Base-by-base conservation (phyloP, 1,140 invertebrate species). In the Saccostrea glomerata region DNA sequence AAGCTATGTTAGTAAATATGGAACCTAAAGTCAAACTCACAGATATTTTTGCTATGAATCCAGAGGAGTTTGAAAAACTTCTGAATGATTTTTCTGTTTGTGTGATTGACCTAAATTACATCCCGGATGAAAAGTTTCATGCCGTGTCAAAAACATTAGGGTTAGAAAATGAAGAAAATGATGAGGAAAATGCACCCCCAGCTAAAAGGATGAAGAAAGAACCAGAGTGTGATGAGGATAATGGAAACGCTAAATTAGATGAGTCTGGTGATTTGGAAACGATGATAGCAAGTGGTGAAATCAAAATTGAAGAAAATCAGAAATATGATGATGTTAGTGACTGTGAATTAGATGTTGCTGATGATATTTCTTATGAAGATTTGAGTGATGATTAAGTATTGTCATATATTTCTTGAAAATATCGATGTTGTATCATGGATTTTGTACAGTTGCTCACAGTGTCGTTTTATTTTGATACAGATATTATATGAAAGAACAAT, bases 251-350 rank as follows among this genome's bases (percentile, higher is more conserved):
- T 12, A 85, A 58, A 40, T 36, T 63, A 85, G 66, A 66, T 15
- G n/a, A 85, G 20, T 58, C 70, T 0, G 84, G 84, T 11, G 73
- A 88, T 23, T 40, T 60, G 30, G 56, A 40, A 66, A 63, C 60
- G 13, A 60, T 60, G 36, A 85, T 60, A 36, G 60, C 56, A n/a
- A 40, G 36, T 30, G 58, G 56, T 30, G 84, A 85, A 47, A 63
- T 85, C 20, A 66, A 30, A n/a, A 85, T 84, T 20, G 58, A 56
- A n/a, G 82, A 87, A 66, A 66, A 86, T 25, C 23, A 58, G 63
- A 84, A 87, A 12, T 89, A 84, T 85, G 88, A 89, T 60, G 86
- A 86, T 87, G 82, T 89, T 0, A 89, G 88, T 77, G 85, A 89
- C 15, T 55, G n/a, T 40, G 86, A 86, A 23, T 56, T 73, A 55